phyloP scores from a whole-genome alignment of 1,140 invertebrate genomes.

The Leucophenga varia region DNA sequence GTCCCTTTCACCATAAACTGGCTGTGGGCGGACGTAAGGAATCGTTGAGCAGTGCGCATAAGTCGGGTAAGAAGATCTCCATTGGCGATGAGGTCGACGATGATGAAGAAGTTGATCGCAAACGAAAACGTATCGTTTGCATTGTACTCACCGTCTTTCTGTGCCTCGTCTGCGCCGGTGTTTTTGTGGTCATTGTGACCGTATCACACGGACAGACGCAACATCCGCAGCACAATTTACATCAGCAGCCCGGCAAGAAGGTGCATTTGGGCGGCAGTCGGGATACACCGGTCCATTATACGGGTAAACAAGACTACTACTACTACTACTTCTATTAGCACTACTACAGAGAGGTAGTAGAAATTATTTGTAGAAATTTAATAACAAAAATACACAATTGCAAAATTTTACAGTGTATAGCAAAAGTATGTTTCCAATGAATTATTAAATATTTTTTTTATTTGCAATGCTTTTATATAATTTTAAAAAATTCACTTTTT shows the following conservation, averaged over 20 bases:
- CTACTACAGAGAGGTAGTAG: too few species aligned
- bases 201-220: conserved; percentile 65
- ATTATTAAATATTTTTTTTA: too few species aligned
- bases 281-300: conserved; percentile 54
- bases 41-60: conserved; percentile 36
- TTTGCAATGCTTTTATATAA: too few species aligned
- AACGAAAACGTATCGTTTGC: conserved; percentile 65
- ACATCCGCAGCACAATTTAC: conserved; percentile 55
- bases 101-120: conserved; percentile 60
- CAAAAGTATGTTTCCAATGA: too few species aligned
- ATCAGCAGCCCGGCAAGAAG: conserved; percentile 62
- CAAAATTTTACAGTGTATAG: too few species aligned
- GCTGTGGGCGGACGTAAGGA: conserved; percentile 42
- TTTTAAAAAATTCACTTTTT: too few species aligned
- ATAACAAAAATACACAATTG: too few species aligned
- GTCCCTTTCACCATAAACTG: conserved; percentile 50
- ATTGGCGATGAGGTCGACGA: conserved; percentile 53
- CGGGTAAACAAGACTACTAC: too few species aligned
- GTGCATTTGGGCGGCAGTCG: conserved; percentile 66
- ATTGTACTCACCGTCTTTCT: conserved; percentile 68
- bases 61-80: conserved; percentile 50
- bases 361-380: too few species aligned
- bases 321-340: too few species aligned
- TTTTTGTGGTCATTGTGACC: conserved; percentile 71
- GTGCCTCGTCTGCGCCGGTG: conserved; percentile 66